Evolutionary conservation across 2,888 invertebrate species (phyloP).

Genomic region (Ichneumon xanthorius): DNA sequence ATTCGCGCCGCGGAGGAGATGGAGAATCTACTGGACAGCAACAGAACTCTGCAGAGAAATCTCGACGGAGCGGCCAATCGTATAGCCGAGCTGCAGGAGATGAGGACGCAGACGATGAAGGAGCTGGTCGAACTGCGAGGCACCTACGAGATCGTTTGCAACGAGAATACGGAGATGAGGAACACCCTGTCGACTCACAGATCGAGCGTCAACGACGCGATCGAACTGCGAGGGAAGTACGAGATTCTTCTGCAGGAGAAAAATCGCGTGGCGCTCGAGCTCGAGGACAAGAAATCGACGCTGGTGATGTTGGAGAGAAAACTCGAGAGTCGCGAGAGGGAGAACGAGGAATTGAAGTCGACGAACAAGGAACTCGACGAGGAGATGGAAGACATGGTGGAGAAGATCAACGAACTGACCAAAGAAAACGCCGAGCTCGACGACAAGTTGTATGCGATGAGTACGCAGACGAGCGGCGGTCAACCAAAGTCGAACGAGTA

Average conservation of each 20-base stretch:
- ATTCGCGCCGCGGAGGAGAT: constrained; percentile 77
- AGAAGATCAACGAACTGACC: constrained; percentile 71
- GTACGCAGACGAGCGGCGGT: neutral
- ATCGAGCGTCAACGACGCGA: constrained; percentile 63
- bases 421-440: constrained; percentile 71
- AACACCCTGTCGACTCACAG: constrained; percentile 67
- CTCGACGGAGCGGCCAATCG: constrained; percentile 82
- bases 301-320: constrained; percentile 82
- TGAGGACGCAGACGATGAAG: constrained; percentile 74
- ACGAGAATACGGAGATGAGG: constrained; percentile 75
- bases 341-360: constrained; percentile 82
- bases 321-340: constrained; percentile 84
- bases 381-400: constrained; percentile 84
- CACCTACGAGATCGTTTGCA: constrained; percentile 68
- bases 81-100: constrained; percentile 77
- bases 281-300: constrained; percentile 83
- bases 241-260: constrained; percentile 75
- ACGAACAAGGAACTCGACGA: constrained; percentile 85
- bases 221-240: constrained; percentile 72
- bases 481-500: constrained; percentile 7
- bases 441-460: constrained; percentile 59
- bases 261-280: constrained; percentile 81
- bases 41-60: constrained; percentile 78
- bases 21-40: constrained; percentile 79
- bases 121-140: constrained; percentile 73